Base-by-base conservation (phyloP, 2,797 vertebrate genomes). In the Enteromius treurensis region DNA sequence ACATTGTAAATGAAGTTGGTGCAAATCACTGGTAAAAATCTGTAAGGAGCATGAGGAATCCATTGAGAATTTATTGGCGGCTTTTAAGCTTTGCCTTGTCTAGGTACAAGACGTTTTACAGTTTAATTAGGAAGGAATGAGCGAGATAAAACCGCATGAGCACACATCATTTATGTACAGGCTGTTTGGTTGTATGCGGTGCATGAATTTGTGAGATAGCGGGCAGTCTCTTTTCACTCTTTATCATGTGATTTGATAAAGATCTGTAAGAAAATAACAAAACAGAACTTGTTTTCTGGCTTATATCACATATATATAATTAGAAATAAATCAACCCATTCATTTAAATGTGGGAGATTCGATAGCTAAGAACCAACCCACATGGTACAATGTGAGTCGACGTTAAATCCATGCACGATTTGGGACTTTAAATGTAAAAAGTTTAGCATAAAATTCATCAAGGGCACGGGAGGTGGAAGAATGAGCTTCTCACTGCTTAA, bases 11-110 rank as follows among this genome's bases (percentile, higher is more conserved):
- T 15, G 49, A 84, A 85, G 70, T 40, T 80, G 32, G 49, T 45
- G 62, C 74, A 68, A 81, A 64, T 85, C 75, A 71, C 73, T 82
- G 76, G 65, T 86, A 32, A 49, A 77, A 80, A 85, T 88, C 64
- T 74, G 71, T 84, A 42, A 26, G 9, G 55, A 80, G 37, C 23
- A 58, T 65, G 49, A 53, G 19, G 15, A 53, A 34, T 71, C 76
- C 60, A 82, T 71, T 81, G 81, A 88, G 78, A 75, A 77, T 85
- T 80, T 78, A 47, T 62, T 77, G 82, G 77, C 9, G 8, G 40
- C 32, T 80, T 83, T 85, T 77, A 83, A 80, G 71, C 62, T 84
- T 80, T 53, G 71, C 67, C 49, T 78, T 73, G 60, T 84, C 42
- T 26, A 2, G 32, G n/a, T 74, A 70, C 40, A 79, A 73, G 73